These are phyloP conservation scores for Micrastur ruficollis DNA, from an alignment of 2,797 vertebrate genomes.

Conservation along the genomic window DNA sequence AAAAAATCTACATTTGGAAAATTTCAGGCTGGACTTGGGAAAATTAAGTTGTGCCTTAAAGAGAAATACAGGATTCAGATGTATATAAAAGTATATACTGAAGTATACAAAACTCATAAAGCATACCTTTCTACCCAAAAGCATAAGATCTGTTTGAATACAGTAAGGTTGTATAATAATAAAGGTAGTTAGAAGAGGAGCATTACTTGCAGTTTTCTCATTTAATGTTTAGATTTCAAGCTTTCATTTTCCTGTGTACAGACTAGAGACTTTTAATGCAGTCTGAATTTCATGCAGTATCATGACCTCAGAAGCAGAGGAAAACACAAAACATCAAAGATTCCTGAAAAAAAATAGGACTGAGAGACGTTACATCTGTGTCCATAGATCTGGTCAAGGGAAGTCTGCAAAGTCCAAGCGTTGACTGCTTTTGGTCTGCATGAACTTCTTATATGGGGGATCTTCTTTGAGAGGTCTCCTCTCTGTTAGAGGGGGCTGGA, in stretches of 20 bases:
- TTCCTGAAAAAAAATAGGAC: background rate
- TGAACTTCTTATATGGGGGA: background rate
- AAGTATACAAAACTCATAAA: background rate
- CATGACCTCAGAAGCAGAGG: background rate
- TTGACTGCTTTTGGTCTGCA: background rate
- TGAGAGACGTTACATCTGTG: background rate
- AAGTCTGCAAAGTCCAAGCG: background rate
- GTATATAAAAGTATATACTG: background rate
- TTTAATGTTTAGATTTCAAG: background rate
- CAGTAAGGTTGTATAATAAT: background rate
- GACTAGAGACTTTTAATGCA: background rate
- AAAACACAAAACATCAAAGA: background rate
- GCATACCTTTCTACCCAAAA: background rate
- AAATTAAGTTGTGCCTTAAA: background rate
- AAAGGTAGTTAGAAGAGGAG: background rate
- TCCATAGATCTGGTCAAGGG: background rate
- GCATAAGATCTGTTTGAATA: background rate
- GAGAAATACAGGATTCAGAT: background rate
- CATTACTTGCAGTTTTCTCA: background rate
- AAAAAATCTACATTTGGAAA: background rate
- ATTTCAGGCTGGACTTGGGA: background rate
- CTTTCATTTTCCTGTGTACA: background rate
- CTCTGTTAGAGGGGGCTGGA: background rate
- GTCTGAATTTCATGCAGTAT: background rate
- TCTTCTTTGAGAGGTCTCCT: background rate